Base-by-base conservation (phyloP, 64 coral and sea anemone species). In the Cladopsammia gracilis region DNA sequence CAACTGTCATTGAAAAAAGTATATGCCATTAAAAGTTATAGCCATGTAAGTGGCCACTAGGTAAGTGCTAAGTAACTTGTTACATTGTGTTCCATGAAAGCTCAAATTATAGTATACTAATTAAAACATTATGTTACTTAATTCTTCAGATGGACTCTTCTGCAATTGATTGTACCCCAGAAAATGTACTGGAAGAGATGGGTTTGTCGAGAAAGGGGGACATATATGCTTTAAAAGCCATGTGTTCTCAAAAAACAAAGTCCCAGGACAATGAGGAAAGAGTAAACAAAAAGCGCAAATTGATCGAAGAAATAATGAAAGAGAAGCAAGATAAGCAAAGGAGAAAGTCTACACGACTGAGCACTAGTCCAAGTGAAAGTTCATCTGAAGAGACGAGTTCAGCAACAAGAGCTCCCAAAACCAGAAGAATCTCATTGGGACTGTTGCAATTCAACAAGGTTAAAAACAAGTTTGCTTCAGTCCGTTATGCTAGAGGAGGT, bases 141-240 rank as follows among this genome's bases (percentile, higher is more conserved):
- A 80, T 78, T 93, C 46, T 75, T 25, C 44, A 79, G 91, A 93
- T 86, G 72, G 82, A 93, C 56, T 88, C 75, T 82, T 75, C 73
- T 70, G 85, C 76, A 80, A 22, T 94, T 67, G 52, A 73, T 62
- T 83, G 50, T 56, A 88, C 92, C 62, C 83, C 85, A 49, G 56
- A 92, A 34, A 50, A 75, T 62, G 60, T 81, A 42, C 70, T 91
- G 75, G 64, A 80, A 72, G 62, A 75, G 19, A 48, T 77, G 25
- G 76, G 76, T 66, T 46, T 79, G 56, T 44, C 45, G n/a, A 91
- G 47, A 91, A 80, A 62, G 34, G 61, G 89, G 61, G 76, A 91
- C 76, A 71, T 81, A 68, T 44, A 88, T 88, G 86, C 70, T 22
- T 51, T 88, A 15, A 88, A 75, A 61, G 86, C 86, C 50, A 25